A percentile compares a stretch with the other conserved stretches of the same genome.
These are phyloP conservation scores for Arnoldichthys spilopterus DNA, from an alignment of 2,797 vertebrate genomes.

Conservation along the genomic window DNA sequence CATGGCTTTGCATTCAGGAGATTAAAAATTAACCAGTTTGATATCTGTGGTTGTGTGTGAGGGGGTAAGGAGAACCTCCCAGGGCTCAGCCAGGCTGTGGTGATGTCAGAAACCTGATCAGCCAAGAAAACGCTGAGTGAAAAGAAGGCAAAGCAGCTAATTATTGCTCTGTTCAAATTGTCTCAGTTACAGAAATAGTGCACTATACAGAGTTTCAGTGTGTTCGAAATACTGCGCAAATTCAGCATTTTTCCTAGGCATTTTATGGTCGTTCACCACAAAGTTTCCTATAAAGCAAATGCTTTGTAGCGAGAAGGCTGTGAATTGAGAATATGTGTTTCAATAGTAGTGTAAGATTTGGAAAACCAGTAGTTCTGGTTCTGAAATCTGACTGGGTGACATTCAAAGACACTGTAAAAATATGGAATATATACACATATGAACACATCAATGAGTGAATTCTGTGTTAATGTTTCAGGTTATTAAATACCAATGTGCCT, in stretches of 20 bases:
- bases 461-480: too few species aligned
- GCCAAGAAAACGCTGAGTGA: slow-evolving; percentile 45
- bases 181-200: neutral
- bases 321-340: too few species aligned
- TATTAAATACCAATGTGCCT: too few species aligned
- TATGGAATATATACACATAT: too few species aligned
- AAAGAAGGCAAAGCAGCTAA: slow-evolving; percentile 23
- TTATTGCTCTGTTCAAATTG: neutral
- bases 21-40: slow-evolving; percentile 74
- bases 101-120: slow-evolving; percentile 57
- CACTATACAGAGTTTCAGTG: neutral
- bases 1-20: slow-evolving; percentile 63
- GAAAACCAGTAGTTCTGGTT: too few species aligned
- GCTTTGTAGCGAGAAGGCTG: too few species aligned
- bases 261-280: neutral
- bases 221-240: neutral
- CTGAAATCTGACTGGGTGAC: too few species aligned
- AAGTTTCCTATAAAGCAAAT: neutral
- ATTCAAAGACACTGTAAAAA: too few species aligned
- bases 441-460: too few species aligned
- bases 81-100: slow-evolving; percentile 13
- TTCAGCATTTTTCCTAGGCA: too few species aligned
- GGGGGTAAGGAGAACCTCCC: slow-evolving; percentile 52
- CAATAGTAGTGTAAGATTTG: too few species aligned
- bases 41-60: slow-evolving; percentile 52